Conservation (phyloP, 23 tunicate species). For the Styela plicata region DNA sequence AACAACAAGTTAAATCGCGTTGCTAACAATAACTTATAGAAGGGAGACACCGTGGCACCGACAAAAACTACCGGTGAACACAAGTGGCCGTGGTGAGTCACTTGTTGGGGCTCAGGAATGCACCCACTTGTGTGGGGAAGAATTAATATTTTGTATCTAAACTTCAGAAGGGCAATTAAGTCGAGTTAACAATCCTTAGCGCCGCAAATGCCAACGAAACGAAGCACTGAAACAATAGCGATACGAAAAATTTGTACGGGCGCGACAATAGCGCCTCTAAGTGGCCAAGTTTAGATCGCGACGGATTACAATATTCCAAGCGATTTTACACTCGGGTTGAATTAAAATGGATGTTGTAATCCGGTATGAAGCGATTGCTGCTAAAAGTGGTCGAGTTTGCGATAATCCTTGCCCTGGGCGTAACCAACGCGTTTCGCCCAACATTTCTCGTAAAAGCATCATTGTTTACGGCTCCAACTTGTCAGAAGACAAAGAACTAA, state of each 20-base stretch:
- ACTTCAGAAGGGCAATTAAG: background rate
- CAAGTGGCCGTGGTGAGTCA: constrained; percentile 1
- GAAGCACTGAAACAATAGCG: too few species aligned
- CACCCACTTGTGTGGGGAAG: background rate
- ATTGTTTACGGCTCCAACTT: background rate
- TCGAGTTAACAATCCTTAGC: background rate
- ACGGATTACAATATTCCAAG: too few species aligned
- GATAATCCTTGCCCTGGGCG: background rate
- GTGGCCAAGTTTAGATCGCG: too few species aligned
- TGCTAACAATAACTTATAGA: background rate
- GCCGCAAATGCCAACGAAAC: background rate
- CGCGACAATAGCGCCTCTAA: too few species aligned
- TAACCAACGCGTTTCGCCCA: background rate
- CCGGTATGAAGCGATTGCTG: background rate
- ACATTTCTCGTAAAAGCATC: background rate
- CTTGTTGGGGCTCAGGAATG: background rate
- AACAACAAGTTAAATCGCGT: background rate
- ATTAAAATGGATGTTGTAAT: background rate
- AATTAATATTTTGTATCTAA: background rate
- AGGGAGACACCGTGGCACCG: constrained; percentile 16
- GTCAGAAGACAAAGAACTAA: background rate
- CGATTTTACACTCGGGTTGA: too few species aligned
- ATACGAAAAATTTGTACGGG: too few species aligned
- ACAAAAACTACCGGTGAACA: background rate
- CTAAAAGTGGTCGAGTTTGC: background rate